Evolutionary conservation across 2,797 vertebrate species (phyloP), one percentile per base, ranked within the genome.

Genomic region (Tolypeutes matacus): DNA sequence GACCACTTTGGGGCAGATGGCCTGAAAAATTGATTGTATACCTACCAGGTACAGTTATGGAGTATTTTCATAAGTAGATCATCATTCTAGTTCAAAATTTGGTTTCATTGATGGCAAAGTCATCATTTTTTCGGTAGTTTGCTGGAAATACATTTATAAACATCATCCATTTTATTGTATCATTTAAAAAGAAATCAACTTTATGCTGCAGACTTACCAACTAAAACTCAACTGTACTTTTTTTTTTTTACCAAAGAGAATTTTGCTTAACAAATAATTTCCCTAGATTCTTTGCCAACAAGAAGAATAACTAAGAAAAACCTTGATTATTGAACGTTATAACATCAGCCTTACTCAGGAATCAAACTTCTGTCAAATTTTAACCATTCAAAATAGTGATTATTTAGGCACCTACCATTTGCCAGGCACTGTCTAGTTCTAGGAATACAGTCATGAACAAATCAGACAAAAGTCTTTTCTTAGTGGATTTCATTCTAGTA

Each of bases 241-340:
- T 86, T 77, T 29, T 46, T 90, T 64, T 81, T 49, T 89, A 78
- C 25, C 27, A 60, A 72, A 23, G 58, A 94, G n/a, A 2, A 56
- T 42, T 95, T 89, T 42, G 4, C 51, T 92, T 56, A 84, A 42
- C 72, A 69, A 75, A 84, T 46, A 78, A 53, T 76, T 75, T 91
- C 36, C n/a, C 69, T 73, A 76, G 80, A 9, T 85, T 83, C 23
- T 94, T 51, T 60, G 51, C 62, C 15, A 58, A 73, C 49, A 53
- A 75, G 17, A n/a, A 77, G 73, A 51, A 39, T 25, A 93, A 46
- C 25, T 0, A 27, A 42, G 27, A 42, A 82, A 69, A 25, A 17
- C 15, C 64, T 72, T 23, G 86, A 69, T 69, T 49, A 7, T 29
- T 58, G 3, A 77, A 84, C 34, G 76, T 89, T 51, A 25, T 4